Evolutionary conservation across 1,140 invertebrate genomes (phyloP), one percentile per base, ranked within the genome.

Genomic region (Drosophila subpulchrella): DNA sequence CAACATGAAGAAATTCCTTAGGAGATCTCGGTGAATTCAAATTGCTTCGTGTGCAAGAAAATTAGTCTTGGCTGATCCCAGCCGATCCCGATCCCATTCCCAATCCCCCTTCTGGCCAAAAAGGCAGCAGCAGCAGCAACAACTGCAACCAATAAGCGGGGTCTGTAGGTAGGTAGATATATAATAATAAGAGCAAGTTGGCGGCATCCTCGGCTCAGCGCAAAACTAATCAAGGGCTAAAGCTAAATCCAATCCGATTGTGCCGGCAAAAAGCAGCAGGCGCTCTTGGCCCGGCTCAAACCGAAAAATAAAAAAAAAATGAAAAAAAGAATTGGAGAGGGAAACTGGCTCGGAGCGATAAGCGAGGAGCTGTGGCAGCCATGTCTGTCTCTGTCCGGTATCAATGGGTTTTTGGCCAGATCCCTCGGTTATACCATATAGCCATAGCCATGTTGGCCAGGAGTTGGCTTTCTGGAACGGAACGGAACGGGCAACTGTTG

Each of bases 21-120:
- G 70, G 36, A 83, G 84, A 88, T 89, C 83, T 75, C 34, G 65
- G 53, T 78, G 73, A 90, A 89, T 89, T 89, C 84, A 89, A 89
- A 89, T 89, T 89, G 84, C 88, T 89, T 91, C 90, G 90, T 91
- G 90, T 91, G 90, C 90, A 91, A 91, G 90, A 91, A 91, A 91
- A 91, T 91, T 91, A 91, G 90, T 91, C 90, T 91, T 83, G 79
- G 66, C 66, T 50, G 74, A 71, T 72, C 71, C 66, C 61, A 67
- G 66, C 61, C 57, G 36, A 62, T 46, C 42, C 42, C 41, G 8
- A 17, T 15, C 24, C 48, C 34, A 46, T 15, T 30, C 38, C 42
- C 41, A 68, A 60, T 6, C 13, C 59, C 60, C 51, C 62, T 57
- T 32, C 63, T 83, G 42, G 79, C 79, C 63, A 75, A 78, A 53